Percentiles rank a stretch among this genome's conserved stretches.
phyloP scores from a whole-genome alignment of 2,113 vertebrate genomes.

The Columba janthina region DNA sequence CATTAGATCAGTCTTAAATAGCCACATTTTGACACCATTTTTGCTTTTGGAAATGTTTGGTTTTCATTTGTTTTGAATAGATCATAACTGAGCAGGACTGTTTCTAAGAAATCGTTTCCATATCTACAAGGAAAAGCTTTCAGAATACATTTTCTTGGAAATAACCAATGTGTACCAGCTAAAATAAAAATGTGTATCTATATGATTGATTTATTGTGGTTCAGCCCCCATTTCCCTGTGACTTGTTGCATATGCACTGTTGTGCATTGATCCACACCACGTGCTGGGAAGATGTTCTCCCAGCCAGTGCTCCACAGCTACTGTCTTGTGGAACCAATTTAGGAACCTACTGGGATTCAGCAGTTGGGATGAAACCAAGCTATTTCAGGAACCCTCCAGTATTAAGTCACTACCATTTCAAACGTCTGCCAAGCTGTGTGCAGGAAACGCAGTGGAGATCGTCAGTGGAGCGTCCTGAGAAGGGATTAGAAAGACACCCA shows the following conservation, averaged over 20 bases:
- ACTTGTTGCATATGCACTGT: fast-evolving
- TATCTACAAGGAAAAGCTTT: not conserved
- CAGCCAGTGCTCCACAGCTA: fast-evolving
- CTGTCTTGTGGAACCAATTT: not conserved
- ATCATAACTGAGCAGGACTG: not conserved
- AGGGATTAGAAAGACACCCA: not conserved
- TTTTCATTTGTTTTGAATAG: not conserved
- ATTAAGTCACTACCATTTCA: not conserved
- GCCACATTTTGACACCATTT: not conserved
- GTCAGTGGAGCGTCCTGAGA: not conserved
- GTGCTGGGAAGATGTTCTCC: not conserved
- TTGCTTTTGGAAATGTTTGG: not conserved
- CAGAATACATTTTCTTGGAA: not conserved
- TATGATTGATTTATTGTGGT: not conserved
- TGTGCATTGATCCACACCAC: not conserved
- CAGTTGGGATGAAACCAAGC: not conserved
- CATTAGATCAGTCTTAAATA: not conserved
- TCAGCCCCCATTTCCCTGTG: not conserved
- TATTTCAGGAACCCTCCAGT: not conserved
- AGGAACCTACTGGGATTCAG: not conserved
- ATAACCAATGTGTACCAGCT: not conserved
- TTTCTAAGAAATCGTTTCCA: not conserved
- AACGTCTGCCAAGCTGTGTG: not conserved
- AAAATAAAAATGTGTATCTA: not conserved
- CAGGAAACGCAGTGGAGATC: fast-evolving